Base-by-base conservation (phyloP, 2,888 invertebrate genomes). In the Pemphredon lugubris region DNA sequence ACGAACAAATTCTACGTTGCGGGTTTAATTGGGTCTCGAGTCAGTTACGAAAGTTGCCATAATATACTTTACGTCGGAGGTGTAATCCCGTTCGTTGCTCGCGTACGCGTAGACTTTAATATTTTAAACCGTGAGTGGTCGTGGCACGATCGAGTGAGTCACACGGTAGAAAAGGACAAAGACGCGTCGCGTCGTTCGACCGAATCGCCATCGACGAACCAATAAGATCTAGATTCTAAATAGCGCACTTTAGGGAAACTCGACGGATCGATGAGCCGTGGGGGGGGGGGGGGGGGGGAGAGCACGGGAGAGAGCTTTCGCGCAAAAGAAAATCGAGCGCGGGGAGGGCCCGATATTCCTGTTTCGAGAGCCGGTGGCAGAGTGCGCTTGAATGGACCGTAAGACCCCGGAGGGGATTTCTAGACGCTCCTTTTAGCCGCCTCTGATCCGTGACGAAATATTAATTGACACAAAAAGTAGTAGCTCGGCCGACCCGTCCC, bases 401-500 rank as follows among this genome's bases (percentile, higher is more conserved):
- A 63, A 64, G 75, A 66, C 61, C 73, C 75, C 67, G 60, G 53
- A 63, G 71, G 73, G 67, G 58, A n/a, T 66, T 60, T 75, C 68
- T 67, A 53, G 70, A 74, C 54, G 72, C 64, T 79, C 76, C 69
- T 82, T 76, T 79, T 77, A 79, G 77, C 59, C 70, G 72, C 72
- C 69, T 78, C 77, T 68, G 82, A 83, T 82, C 82, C 83, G 73
- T 85, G 81, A 85, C 84, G 84, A 86, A 87, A 85, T 87, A 86
- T 86, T 87, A 86, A 87, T 87, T 86, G 85, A 84, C 79, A 82
- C 76, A 83, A 86, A 86, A 83, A 87, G 77, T 72, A 74, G 81
- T 73, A 68, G 73, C 74, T 57, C 47, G 51, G 7, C 57, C 30
- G 44, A 40, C 60, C 61, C 47, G n/a, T n/a, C 44, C 34, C 64